phyloP scores from a whole-genome alignment of 2,888 invertebrate genomes.

The Amphipoea lucens region DNA sequence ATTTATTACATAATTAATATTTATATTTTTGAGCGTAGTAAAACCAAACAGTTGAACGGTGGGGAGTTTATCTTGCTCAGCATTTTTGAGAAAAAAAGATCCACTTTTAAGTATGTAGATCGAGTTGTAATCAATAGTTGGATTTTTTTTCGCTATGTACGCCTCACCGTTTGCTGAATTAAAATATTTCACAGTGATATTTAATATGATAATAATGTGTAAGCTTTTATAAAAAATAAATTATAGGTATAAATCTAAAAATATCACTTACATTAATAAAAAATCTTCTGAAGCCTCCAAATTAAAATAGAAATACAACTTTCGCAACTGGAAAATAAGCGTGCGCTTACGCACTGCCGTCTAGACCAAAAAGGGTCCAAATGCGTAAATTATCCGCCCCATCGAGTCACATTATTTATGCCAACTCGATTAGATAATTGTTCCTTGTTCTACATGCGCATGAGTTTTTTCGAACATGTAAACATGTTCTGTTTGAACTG shows the following conservation, averaged over 20 bases:
- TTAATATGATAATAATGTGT: not conserved
- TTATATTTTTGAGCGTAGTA: not conserved
- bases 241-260: not conserved
- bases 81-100: not conserved
- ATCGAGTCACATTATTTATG: conserved; percentile 35
- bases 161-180: not conserved
- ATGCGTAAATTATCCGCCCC: not conserved
- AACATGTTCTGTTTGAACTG: conserved; percentile 10
- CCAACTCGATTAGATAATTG: conserved; percentile 26
- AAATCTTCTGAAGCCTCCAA: conserved; percentile 19
- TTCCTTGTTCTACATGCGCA: conserved; percentile 32
- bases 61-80: not conserved
- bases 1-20: not conserved
- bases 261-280: conserved; percentile 45
- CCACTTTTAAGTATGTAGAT: not conserved
- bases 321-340: not conserved
- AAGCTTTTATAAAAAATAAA: not conserved
- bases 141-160: not conserved
- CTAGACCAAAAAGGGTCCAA: conserved; percentile 1
- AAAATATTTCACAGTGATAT: not conserved
- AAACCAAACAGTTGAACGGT: not conserved
- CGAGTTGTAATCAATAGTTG: not conserved
- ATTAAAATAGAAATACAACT: conserved; percentile 6
- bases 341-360: conserved; percentile 6
- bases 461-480: conserved; percentile 45